Percentiles rank a stretch among this genome's conserved stretches.
These are phyloP conservation scores for Tetheella fluctuosa DNA, from an alignment of 2,888 invertebrate species.

Conservation along the genomic window DNA sequence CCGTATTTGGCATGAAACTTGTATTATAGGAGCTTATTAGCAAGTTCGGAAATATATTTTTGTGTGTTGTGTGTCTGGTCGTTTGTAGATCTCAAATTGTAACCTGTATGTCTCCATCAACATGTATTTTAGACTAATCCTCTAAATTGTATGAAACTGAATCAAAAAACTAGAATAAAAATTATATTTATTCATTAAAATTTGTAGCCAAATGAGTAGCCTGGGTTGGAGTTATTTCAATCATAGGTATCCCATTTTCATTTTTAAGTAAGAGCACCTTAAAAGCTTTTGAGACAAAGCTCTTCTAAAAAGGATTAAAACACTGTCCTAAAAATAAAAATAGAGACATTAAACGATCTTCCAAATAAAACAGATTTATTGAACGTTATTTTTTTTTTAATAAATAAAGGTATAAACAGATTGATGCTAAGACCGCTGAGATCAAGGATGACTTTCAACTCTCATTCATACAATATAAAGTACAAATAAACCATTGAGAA, in stretches of 20 bases:
- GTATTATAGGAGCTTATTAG: background rate
- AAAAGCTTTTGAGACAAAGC: background rate
- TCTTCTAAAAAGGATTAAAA: background rate
- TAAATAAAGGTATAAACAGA: conserved; percentile 13
- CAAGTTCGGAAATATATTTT: background rate
- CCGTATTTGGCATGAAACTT: conserved; percentile 8
- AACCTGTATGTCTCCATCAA: background rate
- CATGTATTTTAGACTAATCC: no score
- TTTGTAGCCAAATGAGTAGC: no score
- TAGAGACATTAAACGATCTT: conserved; percentile 2
- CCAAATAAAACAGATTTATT: conserved; percentile 11
- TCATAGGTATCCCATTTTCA: no score
- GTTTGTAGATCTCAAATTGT: background rate
- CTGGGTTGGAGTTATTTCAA: no score
- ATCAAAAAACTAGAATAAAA: no score
- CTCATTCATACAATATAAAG: conserved; percentile 34
- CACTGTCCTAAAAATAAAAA: background rate
- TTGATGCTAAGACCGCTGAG: conserved; percentile 12
- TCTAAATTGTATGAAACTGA: no score
- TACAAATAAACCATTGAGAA: conserved; percentile 35
- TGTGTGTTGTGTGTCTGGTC: background rate
- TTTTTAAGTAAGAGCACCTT: no score
- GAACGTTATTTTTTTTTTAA: conserved; percentile 10
- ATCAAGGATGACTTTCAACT: conserved; percentile 30
- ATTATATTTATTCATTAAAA: no score